Evolutionary conservation across 1,140 invertebrate species (phyloP), one percentile per base, ranked within the genome.

Genomic region (Apis mellifera): DNA sequence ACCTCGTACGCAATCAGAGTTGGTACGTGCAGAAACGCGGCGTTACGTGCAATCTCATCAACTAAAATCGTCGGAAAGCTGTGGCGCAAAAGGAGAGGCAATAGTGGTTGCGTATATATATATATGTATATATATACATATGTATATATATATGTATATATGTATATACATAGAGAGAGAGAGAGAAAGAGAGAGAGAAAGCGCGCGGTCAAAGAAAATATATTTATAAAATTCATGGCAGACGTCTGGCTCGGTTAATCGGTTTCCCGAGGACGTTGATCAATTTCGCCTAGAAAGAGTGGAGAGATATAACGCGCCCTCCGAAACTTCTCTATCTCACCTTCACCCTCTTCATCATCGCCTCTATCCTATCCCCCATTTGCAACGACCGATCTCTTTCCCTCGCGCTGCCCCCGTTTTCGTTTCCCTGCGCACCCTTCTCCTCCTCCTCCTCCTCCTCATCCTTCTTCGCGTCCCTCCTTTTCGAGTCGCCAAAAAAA

Each of bases 181-280:
- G 32, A 42, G 32, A 42, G 32, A 42, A 4, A 42, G 32, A 42
- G 0, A 42, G 32, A 42, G 32, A 42, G 32, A 42, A 42, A 42
- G 32, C 5, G 32, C 32, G 32, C 32, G 79, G 48, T 75, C 78
- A 87, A 87, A 86, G 86, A 87, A 87, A 87, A 84, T 86, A 87
- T 87, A 87, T 87, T 87, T 87, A 87, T 87, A 87, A 87, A 87
- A 87, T 87, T 87, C 85, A 87, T 87, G 78, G 74, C 78, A 76
- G 85, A 68, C 82, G 85, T 87, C 77, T 85, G 77, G 64, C 54
- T 73, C 54, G 86, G 86, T 87, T 87, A 87, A 87, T 87, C 86
- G 85, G 85, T 87, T 87, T 87, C 74, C 85, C 86, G 86, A 87
- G 86, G 78, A 87, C 86, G 86, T 87, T 87, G 86, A 87, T 87